Evolutionary conservation across 2,797 vertebrate species (phyloP).

Genomic region (Takifugu ocellatus): DNA sequence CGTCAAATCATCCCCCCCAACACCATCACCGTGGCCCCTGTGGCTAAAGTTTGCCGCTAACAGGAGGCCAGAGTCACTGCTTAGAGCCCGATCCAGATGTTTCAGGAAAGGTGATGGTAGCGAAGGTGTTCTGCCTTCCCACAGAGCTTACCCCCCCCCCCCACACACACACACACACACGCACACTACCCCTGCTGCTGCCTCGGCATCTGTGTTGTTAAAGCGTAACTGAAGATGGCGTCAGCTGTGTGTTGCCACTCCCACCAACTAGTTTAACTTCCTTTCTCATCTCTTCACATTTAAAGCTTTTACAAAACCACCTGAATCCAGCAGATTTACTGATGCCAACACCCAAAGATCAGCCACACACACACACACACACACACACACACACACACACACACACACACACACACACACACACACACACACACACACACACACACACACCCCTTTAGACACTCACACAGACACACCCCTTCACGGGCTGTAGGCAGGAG

Average conservation of each 20-base stretch:
- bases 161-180: background rate
- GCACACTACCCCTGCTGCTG: conserved; percentile 6
- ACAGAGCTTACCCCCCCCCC: background rate
- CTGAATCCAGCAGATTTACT: conserved; percentile 56
- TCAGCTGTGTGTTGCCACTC: conserved; percentile 55
- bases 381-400: conserved; percentile 3
- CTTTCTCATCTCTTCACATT: conserved; percentile 41
- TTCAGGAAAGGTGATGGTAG: conserved; percentile 44
- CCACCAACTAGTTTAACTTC: conserved; percentile 18
- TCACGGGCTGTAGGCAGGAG: conserved; percentile 49
- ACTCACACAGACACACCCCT: conserved; percentile 25
- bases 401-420: conserved; percentile 21
- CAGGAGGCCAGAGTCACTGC: conserved; percentile 20
- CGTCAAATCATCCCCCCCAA: conserved; percentile 33
- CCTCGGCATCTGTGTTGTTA: conserved; percentile 78
- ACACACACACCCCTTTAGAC: conserved; percentile 22
- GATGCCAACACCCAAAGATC: conserved; percentile 87
- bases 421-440: no score
- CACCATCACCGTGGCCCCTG: conserved; percentile 34
- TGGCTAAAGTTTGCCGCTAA: conserved; percentile 44
- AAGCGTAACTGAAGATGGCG: conserved; percentile 83
- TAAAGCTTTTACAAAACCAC: conserved; percentile 33
- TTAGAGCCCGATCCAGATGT: conserved; percentile 27
- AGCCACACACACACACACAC: conserved; percentile 78
- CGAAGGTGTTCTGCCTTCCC: no score